phyloP scores from a whole-genome alignment of 2,888 invertebrate species.

The Protodeltote pygarga region DNA sequence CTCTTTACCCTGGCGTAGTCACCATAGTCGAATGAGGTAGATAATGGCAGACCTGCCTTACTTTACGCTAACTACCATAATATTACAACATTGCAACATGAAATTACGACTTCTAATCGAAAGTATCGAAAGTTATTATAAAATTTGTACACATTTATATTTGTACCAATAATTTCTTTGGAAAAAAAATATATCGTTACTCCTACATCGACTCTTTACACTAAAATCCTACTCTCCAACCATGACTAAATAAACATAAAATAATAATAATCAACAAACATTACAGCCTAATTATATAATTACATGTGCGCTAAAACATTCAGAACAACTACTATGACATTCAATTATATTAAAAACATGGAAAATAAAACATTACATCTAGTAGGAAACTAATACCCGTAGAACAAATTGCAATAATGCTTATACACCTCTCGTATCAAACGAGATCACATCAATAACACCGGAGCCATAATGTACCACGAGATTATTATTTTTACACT shows the following conservation, averaged over 20 bases:
- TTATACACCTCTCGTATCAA: slow-evolving; percentile 44
- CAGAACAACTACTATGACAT: slow-evolving; percentile 65
- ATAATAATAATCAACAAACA: slow-evolving; percentile 86
- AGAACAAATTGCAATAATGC: slow-evolving; percentile 82
- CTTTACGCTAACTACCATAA: slow-evolving; percentile 78
- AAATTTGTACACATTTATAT: slow-evolving; percentile 84
- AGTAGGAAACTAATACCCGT: slow-evolving; percentile 88
- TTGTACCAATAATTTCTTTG: slow-evolving; percentile 87
- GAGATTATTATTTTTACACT: slow-evolving; percentile 82
- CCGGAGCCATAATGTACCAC: slow-evolving; percentile 65
- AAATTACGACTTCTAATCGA: slow-evolving; percentile 77
- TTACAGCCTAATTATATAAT: slow-evolving; percentile 66
- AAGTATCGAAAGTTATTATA: slow-evolving; percentile 70
- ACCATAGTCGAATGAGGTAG: slow-evolving; percentile 79
- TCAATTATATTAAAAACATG: slow-evolving; percentile 71
- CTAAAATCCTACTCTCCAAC: slow-evolving; percentile 72
- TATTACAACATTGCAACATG: slow-evolving; percentile 83
- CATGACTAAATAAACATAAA: slow-evolving; percentile 79
- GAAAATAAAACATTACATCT: slow-evolving; percentile 81
- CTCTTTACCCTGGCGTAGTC: slow-evolving; percentile 79
- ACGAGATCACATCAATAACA: slow-evolving; percentile 42
- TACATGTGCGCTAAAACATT: slow-evolving; percentile 77
- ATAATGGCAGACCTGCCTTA: slow-evolving; percentile 76
- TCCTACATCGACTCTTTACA: slow-evolving; percentile 62
- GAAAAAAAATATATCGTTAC: slow-evolving; percentile 76